Evolutionary conservation across 2,888 invertebrate genomes (phyloP), one percentile per base, ranked within the genome.

Genomic region (Drosophila fungiperda): DNA sequence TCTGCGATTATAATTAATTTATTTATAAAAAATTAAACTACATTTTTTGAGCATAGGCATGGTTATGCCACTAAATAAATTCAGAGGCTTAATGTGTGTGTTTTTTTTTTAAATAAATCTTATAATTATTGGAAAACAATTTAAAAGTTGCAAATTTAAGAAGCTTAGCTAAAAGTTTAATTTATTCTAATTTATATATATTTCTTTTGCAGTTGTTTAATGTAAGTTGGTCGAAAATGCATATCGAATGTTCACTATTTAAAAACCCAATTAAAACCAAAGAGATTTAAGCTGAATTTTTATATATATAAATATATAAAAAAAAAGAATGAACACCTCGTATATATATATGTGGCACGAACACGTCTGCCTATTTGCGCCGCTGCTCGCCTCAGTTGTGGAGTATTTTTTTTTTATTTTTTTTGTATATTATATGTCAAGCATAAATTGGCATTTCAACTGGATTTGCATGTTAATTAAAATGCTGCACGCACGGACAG

Each of bases 401-500:
- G 23, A 53, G 23, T 54, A 17, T 17, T 60, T 50, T 48, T 66
- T 68, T 58, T 48, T 72, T 73, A 29, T 58, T 40, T 52, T 52
- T 73, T 79, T 76, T 71, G 61, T 76, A 59, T 82, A 86, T 89
- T 89, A 89, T 83, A 87, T 89, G 89, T 87, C 85, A 84, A 82
- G 89, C 85, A 86, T 86, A 87, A 87, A 87, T 87, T 90, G 86
- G 86, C 86, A 87, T 87, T 87, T 86, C 88, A 83, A 87, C 90
- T 87, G 90, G 87, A 87, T 87, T 87, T 87, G 90, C 87, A 87
- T 87, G 89, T 87, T 87, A 87, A 90, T 87, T 87, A 87, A 87
- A 87, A 87, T 81, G 81, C 72, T 75, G 87, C 74, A 89, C 79
- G 87, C 84, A 83, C 87, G 76, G 85, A 84, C 85, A 87, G 88